These are phyloP conservation scores for Lamellibrachia columna DNA, from an alignment of 2,888 invertebrate species.

Conservation along the genomic window DNA sequence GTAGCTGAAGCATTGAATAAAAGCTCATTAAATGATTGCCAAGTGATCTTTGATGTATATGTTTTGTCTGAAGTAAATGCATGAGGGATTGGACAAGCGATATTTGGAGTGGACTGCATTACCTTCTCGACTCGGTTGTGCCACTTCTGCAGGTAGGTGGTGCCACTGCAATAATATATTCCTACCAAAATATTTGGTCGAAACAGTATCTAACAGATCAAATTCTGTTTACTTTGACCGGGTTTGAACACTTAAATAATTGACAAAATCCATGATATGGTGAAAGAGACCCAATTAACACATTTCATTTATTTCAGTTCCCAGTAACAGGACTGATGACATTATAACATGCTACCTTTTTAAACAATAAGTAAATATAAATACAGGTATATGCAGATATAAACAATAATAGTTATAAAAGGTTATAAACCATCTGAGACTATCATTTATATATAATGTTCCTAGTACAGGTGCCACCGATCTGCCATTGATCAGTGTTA, in stretches of 20 bases:
- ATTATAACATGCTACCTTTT: no score
- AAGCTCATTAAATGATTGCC: background rate
- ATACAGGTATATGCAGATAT: no score
- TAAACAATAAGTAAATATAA: no score
- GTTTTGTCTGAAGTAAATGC: background rate
- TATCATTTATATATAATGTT: no score
- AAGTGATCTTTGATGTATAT: background rate
- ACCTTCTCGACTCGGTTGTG: slow-evolving; percentile 61
- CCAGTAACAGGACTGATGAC: no score
- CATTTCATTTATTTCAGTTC: no score
- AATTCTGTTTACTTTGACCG: background rate
- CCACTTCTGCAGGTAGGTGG: slow-evolving; percentile 55
- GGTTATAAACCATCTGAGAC: no score
- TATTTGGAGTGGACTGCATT: slow-evolving; percentile 47
- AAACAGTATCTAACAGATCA: background rate
- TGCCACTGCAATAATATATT: background rate
- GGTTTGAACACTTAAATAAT: background rate
- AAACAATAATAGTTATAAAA: no score
- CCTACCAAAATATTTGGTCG: background rate
- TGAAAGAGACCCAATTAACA: no score
- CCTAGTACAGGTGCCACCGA: background rate
- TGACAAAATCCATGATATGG: no score
- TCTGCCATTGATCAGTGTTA: background rate
- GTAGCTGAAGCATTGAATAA: background rate
- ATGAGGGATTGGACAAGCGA: background rate